Base-by-base conservation (phyloP, 2,888 invertebrate species). In the Andrena bicolor region DNA sequence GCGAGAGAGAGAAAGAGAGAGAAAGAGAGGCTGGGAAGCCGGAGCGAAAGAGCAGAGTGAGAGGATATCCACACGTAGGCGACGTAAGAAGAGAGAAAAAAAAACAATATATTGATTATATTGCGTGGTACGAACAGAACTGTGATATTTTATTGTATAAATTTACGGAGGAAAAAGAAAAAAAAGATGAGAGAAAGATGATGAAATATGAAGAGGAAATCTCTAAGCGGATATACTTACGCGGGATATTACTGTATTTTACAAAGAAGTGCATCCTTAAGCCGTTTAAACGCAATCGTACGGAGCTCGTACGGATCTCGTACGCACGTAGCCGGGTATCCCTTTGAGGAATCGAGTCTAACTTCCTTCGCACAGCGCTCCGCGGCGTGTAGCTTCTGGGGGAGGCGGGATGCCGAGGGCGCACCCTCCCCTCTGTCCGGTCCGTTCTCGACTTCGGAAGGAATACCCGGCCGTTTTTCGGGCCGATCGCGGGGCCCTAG, bases 91-190 rank as follows among this genome's bases (percentile, higher is more conserved):
- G 84, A 88, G 88, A 20, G 20, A 56, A 23, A 56, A 23, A 49
- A 49, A 70, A 56, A 70, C 88, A 88, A 89, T 90, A 91, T 90
- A 91, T 90, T 90, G 86, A 85, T 84, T 92, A 92, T 92, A 93
- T 91, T 91, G 93, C 92, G 93, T 92, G 93, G 93, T 93, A 93
- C 92, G 93, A 93, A 93, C 93, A 93, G 92, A 93, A 93, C 93
- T 93, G 93, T 93, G 93, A 93, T 93, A 93, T 93, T 93, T 93
- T 93, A 93, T 90, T 93, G 92, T 93, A 93, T 93, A 93, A 93
- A 91, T 91, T 88, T 88, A 84, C 88, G 88, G 86, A 79, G 82
- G 80, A 84, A 84, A 86, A 75, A 81, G 84, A 82, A 41, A 86
- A 77, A 84, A 75, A 80, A 88, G 86, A 82, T 76, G 77, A 72